Evolutionary conservation across 35 echinoderm and acorn worm genomes (phyloP).

Genomic region (Acanthaster planci): DNA sequence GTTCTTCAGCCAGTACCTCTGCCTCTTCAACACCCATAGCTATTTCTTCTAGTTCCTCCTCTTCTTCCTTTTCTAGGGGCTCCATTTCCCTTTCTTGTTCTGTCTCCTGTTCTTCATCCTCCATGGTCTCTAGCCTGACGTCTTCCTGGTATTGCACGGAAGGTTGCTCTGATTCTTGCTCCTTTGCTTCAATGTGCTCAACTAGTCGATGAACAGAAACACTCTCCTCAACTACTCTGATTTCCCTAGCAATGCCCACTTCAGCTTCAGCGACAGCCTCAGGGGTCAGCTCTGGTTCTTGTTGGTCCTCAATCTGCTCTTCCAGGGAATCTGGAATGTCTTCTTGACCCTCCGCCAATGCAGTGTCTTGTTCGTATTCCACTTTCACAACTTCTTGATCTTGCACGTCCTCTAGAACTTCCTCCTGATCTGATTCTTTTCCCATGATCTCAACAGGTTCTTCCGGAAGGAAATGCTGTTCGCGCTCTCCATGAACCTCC

Average conservation of each 20-base stretch:
- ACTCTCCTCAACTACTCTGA: conserved; percentile 20
- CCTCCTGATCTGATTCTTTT: not conserved
- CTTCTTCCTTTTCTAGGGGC: not conserved
- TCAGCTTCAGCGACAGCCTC: conserved; percentile 12
- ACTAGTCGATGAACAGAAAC: not conserved
- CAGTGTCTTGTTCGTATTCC: conserved; percentile 27
- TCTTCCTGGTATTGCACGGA: not conserved
- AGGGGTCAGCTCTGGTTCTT: conserved; percentile 22
- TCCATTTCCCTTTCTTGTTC: conserved; percentile 34
- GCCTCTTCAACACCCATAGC: conserved; percentile 15
- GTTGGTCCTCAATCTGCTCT: not conserved
- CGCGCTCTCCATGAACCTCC: not conserved
- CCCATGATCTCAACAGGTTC: not conserved
- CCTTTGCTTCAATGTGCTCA: not conserved
- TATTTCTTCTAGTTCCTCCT: conserved; percentile 31
- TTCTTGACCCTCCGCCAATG: conserved; percentile 37
- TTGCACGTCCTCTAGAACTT: conserved; percentile 5
- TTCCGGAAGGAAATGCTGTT: not conserved
- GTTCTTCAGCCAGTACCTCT: conserved; percentile 11
- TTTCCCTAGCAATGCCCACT: conserved; percentile 13
- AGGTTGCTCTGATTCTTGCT: conserved; percentile 22
- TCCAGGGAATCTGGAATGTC: conserved; percentile 28
- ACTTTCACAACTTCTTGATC: conserved; percentile 25
- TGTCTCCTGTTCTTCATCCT: conserved; percentile 36
- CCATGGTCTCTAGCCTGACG: conserved; percentile 33